Conservation (phyloP, 2,888 invertebrate species). For the Thysanoteuthis rhombus region DNA sequence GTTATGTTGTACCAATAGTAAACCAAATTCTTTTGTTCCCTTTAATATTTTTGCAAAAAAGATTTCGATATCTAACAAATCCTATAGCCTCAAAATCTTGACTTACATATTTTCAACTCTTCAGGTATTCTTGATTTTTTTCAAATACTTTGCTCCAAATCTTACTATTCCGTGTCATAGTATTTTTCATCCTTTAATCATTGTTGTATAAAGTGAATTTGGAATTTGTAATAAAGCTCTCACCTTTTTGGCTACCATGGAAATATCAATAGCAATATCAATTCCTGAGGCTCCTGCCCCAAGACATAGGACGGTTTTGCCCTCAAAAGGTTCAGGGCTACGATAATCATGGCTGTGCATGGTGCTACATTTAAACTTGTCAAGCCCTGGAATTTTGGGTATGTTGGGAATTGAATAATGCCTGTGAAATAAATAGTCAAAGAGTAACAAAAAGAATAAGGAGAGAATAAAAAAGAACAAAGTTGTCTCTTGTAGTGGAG, state of each 20-base stretch:
- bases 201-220: background rate
- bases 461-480: background rate
- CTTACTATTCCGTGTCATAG: background rate
- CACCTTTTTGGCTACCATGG: constrained; percentile 68
- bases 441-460: background rate
- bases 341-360: constrained; percentile 89
- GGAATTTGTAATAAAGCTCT: background rate
- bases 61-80: too few species aligned
- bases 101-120: background rate
- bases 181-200: background rate
- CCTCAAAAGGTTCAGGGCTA: constrained; percentile 76
- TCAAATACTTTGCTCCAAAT: background rate
- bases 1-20: too few species aligned
- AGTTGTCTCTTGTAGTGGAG: background rate
- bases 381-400: constrained; percentile 77
- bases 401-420: constrained; percentile 83
- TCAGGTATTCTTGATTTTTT: background rate
- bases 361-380: constrained; percentile 72
- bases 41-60: too few species aligned
- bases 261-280: constrained; percentile 78
- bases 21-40: too few species aligned
- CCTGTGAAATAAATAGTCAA: constrained; percentile 55
- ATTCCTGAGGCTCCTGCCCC: constrained; percentile 89
- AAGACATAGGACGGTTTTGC: constrained; percentile 78
- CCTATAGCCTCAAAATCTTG: too few species aligned